phyloP scores from a whole-genome alignment of 2,888 invertebrate genomes.

The Cephonodes hylas region DNA sequence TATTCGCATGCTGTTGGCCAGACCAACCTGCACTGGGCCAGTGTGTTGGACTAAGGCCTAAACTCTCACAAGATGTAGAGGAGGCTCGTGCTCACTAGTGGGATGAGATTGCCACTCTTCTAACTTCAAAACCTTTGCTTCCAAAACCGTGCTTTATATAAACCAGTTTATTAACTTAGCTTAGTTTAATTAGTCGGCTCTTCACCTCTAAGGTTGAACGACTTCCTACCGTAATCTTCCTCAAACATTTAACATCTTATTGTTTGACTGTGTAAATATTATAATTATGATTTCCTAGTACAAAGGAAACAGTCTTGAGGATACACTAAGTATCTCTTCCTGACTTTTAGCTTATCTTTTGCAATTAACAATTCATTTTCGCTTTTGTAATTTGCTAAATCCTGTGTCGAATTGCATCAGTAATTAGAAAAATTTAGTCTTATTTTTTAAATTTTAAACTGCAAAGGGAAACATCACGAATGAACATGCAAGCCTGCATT shows the following conservation, averaged over 20 bases:
- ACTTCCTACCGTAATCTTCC: background rate
- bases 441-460: background rate
- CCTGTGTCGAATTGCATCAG: background rate
- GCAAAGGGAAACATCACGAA: background rate
- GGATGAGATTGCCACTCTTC: too few relatives aligned
- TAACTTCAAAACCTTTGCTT: too few relatives aligned
- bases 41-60: too few relatives aligned
- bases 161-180: background rate
- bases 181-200: background rate
- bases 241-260: background rate
- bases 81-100: too few relatives aligned
- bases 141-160: background rate
- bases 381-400: background rate
- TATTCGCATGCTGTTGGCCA: too few relatives aligned
- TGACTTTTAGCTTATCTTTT: conserved; percentile 11
- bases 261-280: conserved; percentile 2
- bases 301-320: conserved; percentile 25
- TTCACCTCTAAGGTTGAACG: background rate
- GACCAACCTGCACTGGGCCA: too few relatives aligned
- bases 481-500: background rate
- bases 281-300: conserved; percentile 20
- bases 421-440: background rate
- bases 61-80: too few relatives aligned
- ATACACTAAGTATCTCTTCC: conserved; percentile 26
- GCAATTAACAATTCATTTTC: conserved; percentile 14